Base-by-base conservation (phyloP, 2,797 vertebrate species). In the Cirrhinus molitorella region DNA sequence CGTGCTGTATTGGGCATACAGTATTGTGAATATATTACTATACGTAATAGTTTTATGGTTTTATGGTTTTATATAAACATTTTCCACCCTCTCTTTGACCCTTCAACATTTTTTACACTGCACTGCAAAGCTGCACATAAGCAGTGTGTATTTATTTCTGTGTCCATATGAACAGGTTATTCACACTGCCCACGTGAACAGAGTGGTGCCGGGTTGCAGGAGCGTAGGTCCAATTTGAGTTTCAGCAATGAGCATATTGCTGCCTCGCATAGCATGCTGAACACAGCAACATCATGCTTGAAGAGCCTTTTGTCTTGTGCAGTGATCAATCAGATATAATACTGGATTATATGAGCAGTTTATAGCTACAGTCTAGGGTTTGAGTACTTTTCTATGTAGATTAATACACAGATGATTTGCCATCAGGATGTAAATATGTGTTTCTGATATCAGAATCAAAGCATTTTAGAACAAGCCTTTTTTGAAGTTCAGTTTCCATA, bases 91-190 rank as follows among this genome's bases (percentile, higher is more conserved):
- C 68, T 49, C 23, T 19, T 25, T 49, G 68, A 71, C 45, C 23
- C 68, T 49, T 49, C 16, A 49, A 49, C 68, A 71, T 71, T 71
- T 49, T 49, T 71, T 45, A 19, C 68, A 28, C 40, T 25, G 14
- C n/a, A 47, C 45, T 3, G 9, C 9, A 31, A 49, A 72, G 5
- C 68, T 49, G 14, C 43, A 71, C 43, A 71, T 49, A 49, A 72
- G 25, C 2, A 31, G 45, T 37, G 31, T 21, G 34, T 40, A 37
- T 66, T 40, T n/a, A 66, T 40, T 66, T 40, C 63, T 21, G 63
- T 65, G 61, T 72, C 68, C 68, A 28, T 19, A 49, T 72, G 68
- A 31, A 72, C 45, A 51, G 45, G 68, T 72, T 72, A 72, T 72
- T 72, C 68, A 31, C 43, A 6, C 68, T 49, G 16, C 68, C 68